These are phyloP conservation scores for Mirza zaza DNA, from an alignment of 2,113 vertebrate species.

Conservation along the genomic window DNA sequence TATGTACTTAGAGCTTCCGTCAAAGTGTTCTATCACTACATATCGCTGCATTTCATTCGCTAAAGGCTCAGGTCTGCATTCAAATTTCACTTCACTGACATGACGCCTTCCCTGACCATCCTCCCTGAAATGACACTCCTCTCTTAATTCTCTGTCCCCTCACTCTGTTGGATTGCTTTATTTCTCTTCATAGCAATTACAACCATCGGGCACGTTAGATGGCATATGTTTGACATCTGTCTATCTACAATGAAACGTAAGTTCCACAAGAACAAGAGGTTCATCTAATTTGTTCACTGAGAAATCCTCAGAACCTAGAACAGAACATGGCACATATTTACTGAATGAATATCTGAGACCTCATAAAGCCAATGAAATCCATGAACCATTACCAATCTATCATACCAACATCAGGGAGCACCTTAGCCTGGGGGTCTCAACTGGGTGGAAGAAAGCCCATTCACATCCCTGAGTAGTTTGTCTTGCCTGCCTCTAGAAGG, in stretches of 20 bases:
- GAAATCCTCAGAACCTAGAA: neutral
- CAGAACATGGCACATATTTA: neutral
- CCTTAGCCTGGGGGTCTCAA: neutral
- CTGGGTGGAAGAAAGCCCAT: neutral
- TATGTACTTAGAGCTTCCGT: neutral
- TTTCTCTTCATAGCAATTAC: neutral
- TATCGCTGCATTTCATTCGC: neutral
- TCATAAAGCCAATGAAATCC: neutral
- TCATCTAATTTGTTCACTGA: neutral
- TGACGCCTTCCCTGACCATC: neutral
- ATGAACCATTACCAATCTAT: neutral
- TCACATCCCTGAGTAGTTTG: accelerated
- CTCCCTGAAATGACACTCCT: neutral
- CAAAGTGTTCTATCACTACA: neutral
- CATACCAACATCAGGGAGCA: neutral
- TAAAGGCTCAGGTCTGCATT: neutral
- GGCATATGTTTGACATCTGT: neutral
- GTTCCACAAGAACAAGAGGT: neutral
- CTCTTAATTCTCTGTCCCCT: neutral
- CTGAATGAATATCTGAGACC: neutral
- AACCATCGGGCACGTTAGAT: neutral
- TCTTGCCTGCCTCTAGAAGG: neutral
- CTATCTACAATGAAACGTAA: neutral
- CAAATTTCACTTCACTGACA: neutral
- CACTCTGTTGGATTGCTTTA: neutral